phyloP scores from a whole-genome alignment of 2,113 vertebrate genomes.

The Lathamus discolor region DNA sequence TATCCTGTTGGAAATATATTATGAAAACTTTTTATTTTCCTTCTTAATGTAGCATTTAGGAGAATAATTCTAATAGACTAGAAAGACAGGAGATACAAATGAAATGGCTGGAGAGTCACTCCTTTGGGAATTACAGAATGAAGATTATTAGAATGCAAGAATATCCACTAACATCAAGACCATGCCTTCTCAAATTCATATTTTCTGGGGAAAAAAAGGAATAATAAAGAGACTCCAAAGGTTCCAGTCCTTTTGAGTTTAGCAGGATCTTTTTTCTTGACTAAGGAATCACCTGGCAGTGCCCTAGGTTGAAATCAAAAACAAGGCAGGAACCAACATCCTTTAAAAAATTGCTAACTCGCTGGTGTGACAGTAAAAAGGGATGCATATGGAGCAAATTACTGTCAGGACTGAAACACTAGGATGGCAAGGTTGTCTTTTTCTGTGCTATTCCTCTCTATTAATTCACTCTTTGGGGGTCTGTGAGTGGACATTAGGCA shows the following conservation, averaged over 20 bases:
- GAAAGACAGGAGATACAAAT: background rate
- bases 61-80: background rate
- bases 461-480: background rate
- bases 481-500: background rate
- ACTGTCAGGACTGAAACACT: background rate
- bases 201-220: background rate
- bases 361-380: background rate
- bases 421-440: background rate
- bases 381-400: background rate
- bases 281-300: background rate
- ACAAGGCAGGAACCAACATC: background rate
- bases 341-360: background rate
- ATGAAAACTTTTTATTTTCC: background rate
- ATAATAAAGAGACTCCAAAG: background rate
- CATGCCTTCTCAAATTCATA: background rate
- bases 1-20: background rate
- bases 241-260: background rate
- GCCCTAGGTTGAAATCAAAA: background rate
- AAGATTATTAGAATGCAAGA: background rate
- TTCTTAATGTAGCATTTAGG: background rate
- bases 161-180: background rate
- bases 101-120: background rate
- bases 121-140: background rate
- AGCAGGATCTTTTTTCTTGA: background rate
- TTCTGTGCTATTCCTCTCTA: background rate